Percentiles rank a stretch among this genome's conserved stretches.
These are phyloP conservation scores for Sinocyclocheilus anophthalmus DNA, from an alignment of 2,113 vertebrate genomes.

Conservation along the genomic window DNA sequence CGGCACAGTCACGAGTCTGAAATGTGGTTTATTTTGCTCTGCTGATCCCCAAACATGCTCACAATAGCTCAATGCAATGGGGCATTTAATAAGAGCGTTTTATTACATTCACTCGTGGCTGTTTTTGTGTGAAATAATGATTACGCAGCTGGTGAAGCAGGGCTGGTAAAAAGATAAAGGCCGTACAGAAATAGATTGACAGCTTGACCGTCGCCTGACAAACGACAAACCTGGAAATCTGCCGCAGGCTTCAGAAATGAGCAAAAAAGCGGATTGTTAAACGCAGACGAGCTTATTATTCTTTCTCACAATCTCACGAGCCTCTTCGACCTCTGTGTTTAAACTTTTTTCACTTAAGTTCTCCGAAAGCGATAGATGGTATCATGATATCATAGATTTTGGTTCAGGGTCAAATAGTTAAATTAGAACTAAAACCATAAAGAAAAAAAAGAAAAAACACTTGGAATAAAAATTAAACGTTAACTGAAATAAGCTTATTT, in stretches of 20 bases:
- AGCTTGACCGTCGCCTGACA: conserved; percentile 36
- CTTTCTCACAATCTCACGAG: conserved; percentile 5
- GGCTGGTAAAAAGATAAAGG: conserved; percentile 40
- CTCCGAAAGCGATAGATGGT: conserved; percentile 5
- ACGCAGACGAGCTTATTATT: conserved; percentile 32
- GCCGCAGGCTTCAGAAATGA: not conserved
- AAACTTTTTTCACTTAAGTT: not conserved
- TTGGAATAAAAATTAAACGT: no score
- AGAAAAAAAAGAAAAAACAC: no score
- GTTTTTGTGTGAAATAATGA: conserved; percentile 47
- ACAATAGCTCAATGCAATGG: conserved; percentile 47
- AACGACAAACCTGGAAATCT: conserved; percentile 25
- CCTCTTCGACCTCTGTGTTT: not conserved
- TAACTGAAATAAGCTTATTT: no score
- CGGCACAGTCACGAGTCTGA: not conserved
- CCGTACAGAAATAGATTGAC: conserved; percentile 35
- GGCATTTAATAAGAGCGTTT: conserved; percentile 34
- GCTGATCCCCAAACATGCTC: conserved; percentile 16
- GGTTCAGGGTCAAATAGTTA: no score
- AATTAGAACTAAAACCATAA: no score
- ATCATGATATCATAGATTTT: no score
- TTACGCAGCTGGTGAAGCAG: conserved; percentile 11
- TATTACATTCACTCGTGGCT: conserved; percentile 25
- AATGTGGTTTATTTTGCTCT: conserved; percentile 9
- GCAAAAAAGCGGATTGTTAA: not conserved